A percentile compares a stretch with the other conserved stretches of the same genome.
These are phyloP conservation scores for Neoaliturus tenellus DNA, from an alignment of 2,888 invertebrate species.

Conservation along the genomic window DNA sequence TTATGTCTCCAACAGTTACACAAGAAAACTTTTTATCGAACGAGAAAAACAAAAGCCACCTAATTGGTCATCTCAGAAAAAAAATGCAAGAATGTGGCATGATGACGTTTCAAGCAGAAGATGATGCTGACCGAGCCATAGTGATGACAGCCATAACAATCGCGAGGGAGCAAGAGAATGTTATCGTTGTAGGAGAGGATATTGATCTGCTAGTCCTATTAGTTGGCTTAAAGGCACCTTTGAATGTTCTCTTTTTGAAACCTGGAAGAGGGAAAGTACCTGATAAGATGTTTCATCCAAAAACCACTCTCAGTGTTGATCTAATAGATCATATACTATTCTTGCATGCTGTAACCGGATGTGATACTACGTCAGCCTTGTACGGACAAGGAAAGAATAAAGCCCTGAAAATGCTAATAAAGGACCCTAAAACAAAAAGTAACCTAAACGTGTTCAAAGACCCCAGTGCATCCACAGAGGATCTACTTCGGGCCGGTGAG, in stretches of 20 bases:
- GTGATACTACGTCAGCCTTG: not conserved
- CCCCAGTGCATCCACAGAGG: too few relatives aligned
- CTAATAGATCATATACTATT: not conserved
- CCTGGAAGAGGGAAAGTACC: not conserved
- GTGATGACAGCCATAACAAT: constrained; percentile 48
- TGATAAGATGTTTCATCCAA: not conserved
- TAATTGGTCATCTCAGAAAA: not conserved
- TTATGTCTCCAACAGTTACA: not conserved
- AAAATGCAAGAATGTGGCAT: constrained; percentile 6
- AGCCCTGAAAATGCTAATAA: not conserved
- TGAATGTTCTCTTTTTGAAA: not conserved
- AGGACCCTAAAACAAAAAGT: not conserved
- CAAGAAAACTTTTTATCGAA: not conserved
- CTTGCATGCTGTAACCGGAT: not conserved
- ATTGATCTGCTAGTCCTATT: not conserved
- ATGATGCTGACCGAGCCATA: constrained; percentile 59
- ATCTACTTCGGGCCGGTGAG: too few relatives aligned
- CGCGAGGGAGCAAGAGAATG: not conserved
- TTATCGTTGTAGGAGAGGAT: not conserved
- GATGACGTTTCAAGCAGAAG: constrained; percentile 51
- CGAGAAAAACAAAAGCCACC: not conserved
- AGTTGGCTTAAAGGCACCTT: not conserved
- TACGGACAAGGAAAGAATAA: not conserved
- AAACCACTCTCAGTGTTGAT: not conserved
- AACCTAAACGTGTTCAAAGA: not conserved